phyloP scores from a whole-genome alignment of 1,140 invertebrate genomes.

The Chionoecetes opilio region DNA sequence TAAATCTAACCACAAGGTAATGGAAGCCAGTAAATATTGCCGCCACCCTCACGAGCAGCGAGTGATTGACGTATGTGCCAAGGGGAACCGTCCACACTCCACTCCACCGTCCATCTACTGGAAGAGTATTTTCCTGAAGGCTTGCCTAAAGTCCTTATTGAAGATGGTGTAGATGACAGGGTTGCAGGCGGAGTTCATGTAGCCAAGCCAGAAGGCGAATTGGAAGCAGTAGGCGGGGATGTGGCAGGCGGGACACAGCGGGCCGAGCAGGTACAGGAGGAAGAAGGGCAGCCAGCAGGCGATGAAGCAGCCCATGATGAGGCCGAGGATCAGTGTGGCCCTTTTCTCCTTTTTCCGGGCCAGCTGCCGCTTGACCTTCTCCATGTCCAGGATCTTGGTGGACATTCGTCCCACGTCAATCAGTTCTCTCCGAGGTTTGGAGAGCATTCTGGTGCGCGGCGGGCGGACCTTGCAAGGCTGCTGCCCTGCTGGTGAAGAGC shows the following conservation, averaged over 20 bases:
- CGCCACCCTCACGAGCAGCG: neutral
- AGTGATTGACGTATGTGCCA: neutral
- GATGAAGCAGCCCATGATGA: constrained; percentile 91
- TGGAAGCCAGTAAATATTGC: neutral
- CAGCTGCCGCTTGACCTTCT: constrained; percentile 91
- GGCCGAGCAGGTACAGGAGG: constrained; percentile 84
- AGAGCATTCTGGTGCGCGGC: constrained; percentile 52
- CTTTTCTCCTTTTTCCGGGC: constrained; percentile 95
- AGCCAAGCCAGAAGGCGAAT: constrained; percentile 94
- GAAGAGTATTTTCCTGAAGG: constrained; percentile 90
- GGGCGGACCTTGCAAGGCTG: neutral
- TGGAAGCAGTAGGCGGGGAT: constrained; percentile 87
- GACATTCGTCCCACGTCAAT: neutral
- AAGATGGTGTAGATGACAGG: constrained; percentile 84
- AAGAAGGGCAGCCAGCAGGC: constrained; percentile 94
- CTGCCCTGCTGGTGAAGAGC: no score
- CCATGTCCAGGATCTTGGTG: constrained; percentile 81
- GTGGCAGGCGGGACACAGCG: constrained; percentile 86
- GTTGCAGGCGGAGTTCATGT: constrained; percentile 92
- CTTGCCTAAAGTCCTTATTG: constrained; percentile 93
- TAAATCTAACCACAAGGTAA: neutral
- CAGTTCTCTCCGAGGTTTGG: constrained; percentile 34
- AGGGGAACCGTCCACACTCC: no score
- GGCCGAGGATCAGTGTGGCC: constrained; percentile 95
- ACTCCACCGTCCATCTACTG: neutral